Conservation (phyloP, 2,797 vertebrate genomes). For the Pipistrellus kuhlii region DNA sequence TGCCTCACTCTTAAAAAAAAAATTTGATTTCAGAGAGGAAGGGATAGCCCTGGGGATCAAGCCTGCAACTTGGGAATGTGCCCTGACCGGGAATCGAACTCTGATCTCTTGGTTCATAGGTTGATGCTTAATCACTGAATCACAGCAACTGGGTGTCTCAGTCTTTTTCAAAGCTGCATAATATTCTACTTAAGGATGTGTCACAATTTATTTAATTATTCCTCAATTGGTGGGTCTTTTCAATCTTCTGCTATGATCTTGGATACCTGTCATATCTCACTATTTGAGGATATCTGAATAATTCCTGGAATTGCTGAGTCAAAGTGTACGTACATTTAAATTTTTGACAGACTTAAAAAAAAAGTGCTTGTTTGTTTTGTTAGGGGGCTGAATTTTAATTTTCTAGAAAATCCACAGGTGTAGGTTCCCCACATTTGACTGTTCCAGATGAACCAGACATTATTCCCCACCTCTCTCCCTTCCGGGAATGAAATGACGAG, state of each 20-base stretch:
- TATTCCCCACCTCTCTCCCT: neutral
- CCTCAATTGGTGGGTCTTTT: neutral
- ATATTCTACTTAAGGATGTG: neutral
- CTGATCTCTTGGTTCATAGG: neutral
- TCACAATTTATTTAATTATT: neutral
- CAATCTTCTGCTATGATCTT: neutral
- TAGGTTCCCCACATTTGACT: neutral
- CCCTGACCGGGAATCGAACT: neutral
- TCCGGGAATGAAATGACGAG: neutral
- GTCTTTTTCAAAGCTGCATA: neutral
- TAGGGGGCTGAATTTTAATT: neutral
- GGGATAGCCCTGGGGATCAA: neutral
- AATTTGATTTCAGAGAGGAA: neutral
- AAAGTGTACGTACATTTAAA: neutral
- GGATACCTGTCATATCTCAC: neutral
- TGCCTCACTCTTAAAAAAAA: neutral
- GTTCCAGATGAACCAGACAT: neutral
- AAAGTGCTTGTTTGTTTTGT: neutral
- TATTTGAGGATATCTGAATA: neutral
- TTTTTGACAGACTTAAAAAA: neutral
- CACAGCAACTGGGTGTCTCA: too few species aligned
- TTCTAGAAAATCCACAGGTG: neutral
- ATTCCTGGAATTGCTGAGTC: neutral
- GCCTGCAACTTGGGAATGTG: neutral
- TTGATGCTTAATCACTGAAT: neutral